A percentile compares a stretch with the other conserved stretches of the same genome.
Evolutionary conservation across 2,888 invertebrate genomes (phyloP).

Genomic region (Lasioglossum figueresi): DNA sequence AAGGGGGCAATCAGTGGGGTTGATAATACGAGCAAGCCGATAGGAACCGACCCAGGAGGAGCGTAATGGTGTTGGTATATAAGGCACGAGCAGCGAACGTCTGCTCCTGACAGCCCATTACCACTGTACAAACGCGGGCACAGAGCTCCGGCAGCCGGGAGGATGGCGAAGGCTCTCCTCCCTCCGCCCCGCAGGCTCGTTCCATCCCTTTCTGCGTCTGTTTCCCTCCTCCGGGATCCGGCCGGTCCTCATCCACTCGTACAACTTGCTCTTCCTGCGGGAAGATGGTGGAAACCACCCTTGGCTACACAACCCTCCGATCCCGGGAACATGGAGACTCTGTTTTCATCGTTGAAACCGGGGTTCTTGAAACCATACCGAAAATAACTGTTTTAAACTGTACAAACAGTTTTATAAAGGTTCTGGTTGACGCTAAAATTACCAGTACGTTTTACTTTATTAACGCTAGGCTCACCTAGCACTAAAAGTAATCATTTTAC

Average conservation of each 20-base stretch:
- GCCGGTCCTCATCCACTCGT: slow-evolving; percentile 38
- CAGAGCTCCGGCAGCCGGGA: slow-evolving; percentile 58
- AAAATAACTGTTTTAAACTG: neutral
- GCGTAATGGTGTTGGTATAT: slow-evolving; percentile 78
- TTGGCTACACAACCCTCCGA: neutral
- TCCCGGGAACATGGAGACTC: neutral
- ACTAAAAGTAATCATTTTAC: neutral
- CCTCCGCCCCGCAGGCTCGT: slow-evolving; percentile 49
- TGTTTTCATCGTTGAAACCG: neutral
- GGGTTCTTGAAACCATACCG: neutral
- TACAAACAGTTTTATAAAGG: neutral
- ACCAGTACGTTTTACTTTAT: too few species aligned
- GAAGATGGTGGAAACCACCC: slow-evolving; percentile 40
- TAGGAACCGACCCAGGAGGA: slow-evolving; percentile 66
- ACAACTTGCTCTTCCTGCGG: slow-evolving; percentile 28
- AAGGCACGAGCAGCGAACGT: slow-evolving; percentile 79
- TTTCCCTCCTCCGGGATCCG: slow-evolving; percentile 16
- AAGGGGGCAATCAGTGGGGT: slow-evolving; percentile 30
- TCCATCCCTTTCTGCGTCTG: slow-evolving; percentile 43
- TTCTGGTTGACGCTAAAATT: too few species aligned
- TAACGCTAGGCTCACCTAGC: too few species aligned
- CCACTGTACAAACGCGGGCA: slow-evolving; percentile 80
- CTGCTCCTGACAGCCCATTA: slow-evolving; percentile 83
- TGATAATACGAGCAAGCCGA: slow-evolving; percentile 64
- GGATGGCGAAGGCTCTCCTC: slow-evolving; percentile 67